Evolutionary conservation across 2,888 invertebrate genomes (phyloP).

Genomic region (Pyrochroa serraticornis): DNA sequence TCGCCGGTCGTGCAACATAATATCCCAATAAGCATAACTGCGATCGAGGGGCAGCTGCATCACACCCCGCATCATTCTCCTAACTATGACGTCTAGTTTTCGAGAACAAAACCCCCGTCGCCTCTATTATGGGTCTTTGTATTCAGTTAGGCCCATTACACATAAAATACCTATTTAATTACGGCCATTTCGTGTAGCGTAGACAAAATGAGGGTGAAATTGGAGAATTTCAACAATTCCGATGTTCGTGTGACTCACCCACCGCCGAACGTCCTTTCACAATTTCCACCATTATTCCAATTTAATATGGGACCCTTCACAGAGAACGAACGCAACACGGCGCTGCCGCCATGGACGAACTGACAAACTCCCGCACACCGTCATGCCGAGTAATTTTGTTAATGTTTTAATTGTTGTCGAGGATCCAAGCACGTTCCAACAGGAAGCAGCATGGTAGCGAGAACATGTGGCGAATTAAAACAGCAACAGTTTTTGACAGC

Average conservation of each 20-base stretch:
- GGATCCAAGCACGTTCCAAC: too few species aligned
- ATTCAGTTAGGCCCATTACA: constrained; percentile 47
- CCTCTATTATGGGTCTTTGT: constrained; percentile 52
- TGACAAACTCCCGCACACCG: too few species aligned
- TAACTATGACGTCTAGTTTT: constrained; percentile 34
- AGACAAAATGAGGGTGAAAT: constrained; percentile 43
- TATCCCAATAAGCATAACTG: too few species aligned
- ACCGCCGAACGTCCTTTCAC: constrained; percentile 14
- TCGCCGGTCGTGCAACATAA: too few species aligned
- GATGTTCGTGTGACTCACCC: constrained; percentile 32
- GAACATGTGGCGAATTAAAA: too few species aligned
- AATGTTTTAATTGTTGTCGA: too few species aligned
- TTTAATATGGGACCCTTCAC: constrained; percentile 18
- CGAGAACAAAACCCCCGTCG: constrained; percentile 42
- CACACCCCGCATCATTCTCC: constrained; percentile 28
- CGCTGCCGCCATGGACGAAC: too few species aligned
- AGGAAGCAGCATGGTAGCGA: too few species aligned
- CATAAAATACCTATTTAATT: constrained; percentile 56
- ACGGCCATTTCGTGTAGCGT: constrained; percentile 44
- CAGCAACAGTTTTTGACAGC: too few species aligned
- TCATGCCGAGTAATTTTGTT: too few species aligned
- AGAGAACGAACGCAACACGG: too few species aligned
- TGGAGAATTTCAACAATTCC: constrained; percentile 44
- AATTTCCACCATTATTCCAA: constrained; percentile 24
- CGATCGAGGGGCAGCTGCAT: constrained; percentile 28